phyloP scores from a whole-genome alignment of 2,888 invertebrate genomes.

The Neocrepidodera transversa region DNA sequence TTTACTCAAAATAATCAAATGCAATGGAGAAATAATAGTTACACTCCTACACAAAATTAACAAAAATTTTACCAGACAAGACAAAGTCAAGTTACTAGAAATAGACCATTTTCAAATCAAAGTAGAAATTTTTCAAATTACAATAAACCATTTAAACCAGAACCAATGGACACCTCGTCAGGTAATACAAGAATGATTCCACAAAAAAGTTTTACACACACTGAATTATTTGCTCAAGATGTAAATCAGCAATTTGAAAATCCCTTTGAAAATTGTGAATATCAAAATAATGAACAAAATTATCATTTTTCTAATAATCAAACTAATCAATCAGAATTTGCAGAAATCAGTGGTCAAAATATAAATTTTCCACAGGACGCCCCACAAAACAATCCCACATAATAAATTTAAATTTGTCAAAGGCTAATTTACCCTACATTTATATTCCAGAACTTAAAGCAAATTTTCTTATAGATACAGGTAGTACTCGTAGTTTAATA shows the following conservation, averaged over 20 bases:
- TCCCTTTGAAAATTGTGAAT: not conserved
- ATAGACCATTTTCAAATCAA: not conserved
- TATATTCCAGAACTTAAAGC: not conserved
- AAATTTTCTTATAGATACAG: not conserved
- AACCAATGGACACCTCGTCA: conserved; percentile 7
- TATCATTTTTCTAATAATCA: too few species aligned
- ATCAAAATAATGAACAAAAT: not conserved
- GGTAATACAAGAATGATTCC: not conserved
- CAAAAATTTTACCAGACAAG: too few species aligned
- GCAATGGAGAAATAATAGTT: too few species aligned
- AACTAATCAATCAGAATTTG: too few species aligned
- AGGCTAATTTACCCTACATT: not conserved
- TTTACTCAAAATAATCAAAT: too few species aligned
- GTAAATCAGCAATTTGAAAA: not conserved
- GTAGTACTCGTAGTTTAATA: not conserved
- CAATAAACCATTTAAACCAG: not conserved
- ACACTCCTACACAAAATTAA: too few species aligned
- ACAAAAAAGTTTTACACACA: not conserved
- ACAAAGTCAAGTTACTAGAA: too few species aligned
- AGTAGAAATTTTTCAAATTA: not conserved
- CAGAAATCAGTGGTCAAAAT: too few species aligned
- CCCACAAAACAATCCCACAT: not conserved
- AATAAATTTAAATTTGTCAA: not conserved
- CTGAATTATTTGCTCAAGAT: conserved; percentile 1
- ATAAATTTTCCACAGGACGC: too few species aligned